Conservation (phyloP, 2,888 invertebrate species). For the Elmis aenea region DNA sequence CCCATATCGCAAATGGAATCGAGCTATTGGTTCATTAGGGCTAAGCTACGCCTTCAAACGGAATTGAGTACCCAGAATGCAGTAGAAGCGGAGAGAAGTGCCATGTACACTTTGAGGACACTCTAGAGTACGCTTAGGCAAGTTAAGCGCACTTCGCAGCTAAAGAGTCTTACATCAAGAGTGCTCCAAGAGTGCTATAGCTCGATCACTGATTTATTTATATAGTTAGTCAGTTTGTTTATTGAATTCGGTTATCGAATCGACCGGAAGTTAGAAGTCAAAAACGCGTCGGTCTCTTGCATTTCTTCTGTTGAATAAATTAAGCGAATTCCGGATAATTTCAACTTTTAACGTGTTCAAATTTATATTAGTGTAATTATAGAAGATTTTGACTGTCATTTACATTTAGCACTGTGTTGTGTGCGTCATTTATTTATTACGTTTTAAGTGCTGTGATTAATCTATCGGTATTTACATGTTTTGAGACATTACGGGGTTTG, state of each 20-base stretch:
- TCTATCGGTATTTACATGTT: not conserved
- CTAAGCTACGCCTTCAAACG: constrained; percentile 30
- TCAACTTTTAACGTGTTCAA: constrained; percentile 11
- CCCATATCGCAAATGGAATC: too few relatives aligned
- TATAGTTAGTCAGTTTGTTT: constrained; percentile 51
- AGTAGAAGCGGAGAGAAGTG: constrained; percentile 44
- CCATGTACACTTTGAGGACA: constrained; percentile 50
- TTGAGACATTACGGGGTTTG: not conserved
- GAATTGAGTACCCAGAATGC: constrained; percentile 45
- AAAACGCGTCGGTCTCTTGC: constrained; percentile 42
- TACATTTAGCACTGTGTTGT: too few relatives aligned
- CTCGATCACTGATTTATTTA: constrained; percentile 51
- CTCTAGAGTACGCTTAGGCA: constrained; percentile 50
- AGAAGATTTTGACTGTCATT: too few relatives aligned
- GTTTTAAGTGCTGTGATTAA: not conserved
- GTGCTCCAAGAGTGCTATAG: constrained; percentile 48
- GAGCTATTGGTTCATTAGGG: too few relatives aligned
- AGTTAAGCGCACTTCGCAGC: constrained; percentile 50
- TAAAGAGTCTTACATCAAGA: constrained; percentile 51
- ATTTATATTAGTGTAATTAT: too few relatives aligned
- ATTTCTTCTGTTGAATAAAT: constrained; percentile 25
- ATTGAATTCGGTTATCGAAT: constrained; percentile 48
- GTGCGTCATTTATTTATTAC: too few relatives aligned
- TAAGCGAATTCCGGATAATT: constrained; percentile 18
- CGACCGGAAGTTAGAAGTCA: constrained; percentile 37